Evolutionary conservation across 2,888 invertebrate species (phyloP), one percentile per base, ranked within the genome.

Genomic region (Drosophila fulvimacula): DNA sequence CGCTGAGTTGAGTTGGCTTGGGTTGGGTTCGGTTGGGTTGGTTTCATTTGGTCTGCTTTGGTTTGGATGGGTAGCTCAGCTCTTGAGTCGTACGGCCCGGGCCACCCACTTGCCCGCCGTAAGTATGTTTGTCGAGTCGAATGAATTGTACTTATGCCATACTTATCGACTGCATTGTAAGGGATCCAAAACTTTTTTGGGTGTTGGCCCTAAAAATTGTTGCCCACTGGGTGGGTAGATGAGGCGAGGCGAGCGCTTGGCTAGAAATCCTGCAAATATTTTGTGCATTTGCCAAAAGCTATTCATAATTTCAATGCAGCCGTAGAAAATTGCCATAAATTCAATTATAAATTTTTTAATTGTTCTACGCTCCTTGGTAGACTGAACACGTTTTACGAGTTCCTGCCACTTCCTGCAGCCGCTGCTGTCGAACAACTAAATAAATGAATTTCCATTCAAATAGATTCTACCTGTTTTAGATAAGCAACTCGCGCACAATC

Each of bases 161-260:
- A 87, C 85, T 85, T 85, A 85, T 85, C 84, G 84, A 88, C 85
- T 85, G 85, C 88, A 85, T 88, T 85, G 84, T 85, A 81, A 73
- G 73, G 66, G 65, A 66, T 66, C 49, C 66, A 24, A 67, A 76
- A 76, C 64, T 82, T 83, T 82, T 83, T 73, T 79, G 84, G 79
- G 79, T 76, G 79, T 79, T 79, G 79, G 76, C 79, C 65, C 69
- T 52, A 73, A 63, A 69, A 76, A 69, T 69, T 42, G 41, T 55
- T 55, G 51, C 55, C 63, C 46, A 44, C 21, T 52, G 49, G 27
- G 24, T 13, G 10, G 30, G 27, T 27, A 5, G 27, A 51, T 15
- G 30, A 9, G 19, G 13, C 4, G 5, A 34, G 38, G 27, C 11
- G 9, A 24, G 4, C 3, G 17, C 13, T 48, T n/a, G 44, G 15